Evolutionary conservation across 2,888 invertebrate genomes (phyloP).

Genomic region (Halictus quadricinctus): DNA sequence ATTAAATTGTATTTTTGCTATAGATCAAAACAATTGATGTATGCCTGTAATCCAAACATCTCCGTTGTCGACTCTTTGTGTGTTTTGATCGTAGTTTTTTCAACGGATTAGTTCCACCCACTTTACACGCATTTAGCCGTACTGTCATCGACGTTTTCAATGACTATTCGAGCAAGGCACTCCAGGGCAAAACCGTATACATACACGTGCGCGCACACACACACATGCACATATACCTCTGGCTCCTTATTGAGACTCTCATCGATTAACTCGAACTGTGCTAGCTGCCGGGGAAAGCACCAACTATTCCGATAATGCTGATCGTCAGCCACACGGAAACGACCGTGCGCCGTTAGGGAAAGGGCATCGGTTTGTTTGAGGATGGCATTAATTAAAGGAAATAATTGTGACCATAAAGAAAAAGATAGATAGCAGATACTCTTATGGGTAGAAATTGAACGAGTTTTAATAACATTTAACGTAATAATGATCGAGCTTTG

Average conservation of each 20-base stretch:
- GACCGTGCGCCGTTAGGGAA: conserved; percentile 24
- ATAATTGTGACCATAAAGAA: conserved; percentile 6
- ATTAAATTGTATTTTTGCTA: not conserved
- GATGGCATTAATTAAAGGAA: conserved; percentile 25
- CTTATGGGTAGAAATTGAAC: not conserved
- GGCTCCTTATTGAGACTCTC: conserved; percentile 41
- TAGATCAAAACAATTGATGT: not conserved
- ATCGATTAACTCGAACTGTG: conserved; percentile 48
- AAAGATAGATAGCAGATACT: not conserved
- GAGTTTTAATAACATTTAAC: not conserved
- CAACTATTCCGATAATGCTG: conserved; percentile 54
- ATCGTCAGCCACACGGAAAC: conserved; percentile 34
- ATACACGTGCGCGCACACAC: conserved; percentile 15
- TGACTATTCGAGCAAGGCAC: conserved; percentile 40
- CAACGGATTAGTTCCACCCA: not conserved
- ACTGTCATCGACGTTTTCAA: conserved; percentile 47
- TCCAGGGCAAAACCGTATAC: conserved; percentile 31
- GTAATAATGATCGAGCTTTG: not conserved
- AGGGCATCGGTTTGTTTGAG: conserved; percentile 26
- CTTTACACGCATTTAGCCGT: conserved; percentile 11
- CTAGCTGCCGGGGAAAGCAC: conserved; percentile 23
- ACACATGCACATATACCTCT: conserved; percentile 30
- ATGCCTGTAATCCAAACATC: not conserved
- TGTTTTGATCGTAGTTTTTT: not conserved
- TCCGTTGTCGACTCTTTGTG: not conserved